Percentiles rank a stretch among this genome's conserved stretches.
phyloP scores from a whole-genome alignment of 2,888 invertebrate genomes.

The Lottia gigantea region DNA sequence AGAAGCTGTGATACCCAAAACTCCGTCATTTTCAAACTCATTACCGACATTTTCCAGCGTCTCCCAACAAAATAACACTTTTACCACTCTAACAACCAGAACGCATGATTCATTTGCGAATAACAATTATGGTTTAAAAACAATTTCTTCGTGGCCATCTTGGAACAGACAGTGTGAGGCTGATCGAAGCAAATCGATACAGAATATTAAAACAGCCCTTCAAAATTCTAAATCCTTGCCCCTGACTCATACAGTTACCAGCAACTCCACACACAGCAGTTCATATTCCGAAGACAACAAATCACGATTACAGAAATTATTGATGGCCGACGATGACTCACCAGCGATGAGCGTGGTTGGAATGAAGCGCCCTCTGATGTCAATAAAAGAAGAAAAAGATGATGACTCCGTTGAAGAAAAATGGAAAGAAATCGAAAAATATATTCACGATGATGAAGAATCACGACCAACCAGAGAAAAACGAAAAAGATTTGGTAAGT shows the following conservation, averaged over 20 bases:
- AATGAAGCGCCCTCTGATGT: not conserved
- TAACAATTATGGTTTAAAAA: not conserved
- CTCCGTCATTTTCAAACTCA: not conserved
- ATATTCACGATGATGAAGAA: conserved; percentile 40
- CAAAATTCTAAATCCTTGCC: not conserved
- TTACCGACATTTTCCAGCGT: not conserved
- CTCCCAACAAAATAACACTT: not conserved
- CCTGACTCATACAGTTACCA: not conserved
- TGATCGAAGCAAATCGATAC: not conserved
- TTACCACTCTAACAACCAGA: not conserved
- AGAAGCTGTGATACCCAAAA: conserved; percentile 10
- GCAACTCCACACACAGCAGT: not conserved
- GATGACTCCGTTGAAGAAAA: conserved; percentile 48
- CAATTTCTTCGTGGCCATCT: not conserved
- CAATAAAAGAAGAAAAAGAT: conserved; percentile 13
- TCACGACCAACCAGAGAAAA: conserved; percentile 26
- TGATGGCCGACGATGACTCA: not conserved
- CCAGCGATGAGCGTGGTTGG: not conserved
- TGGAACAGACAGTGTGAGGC: not conserved
- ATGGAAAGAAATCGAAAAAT: conserved; percentile 59
- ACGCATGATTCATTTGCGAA: not conserved
- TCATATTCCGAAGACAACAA: not conserved
- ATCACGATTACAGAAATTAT: not conserved
- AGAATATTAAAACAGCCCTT: not conserved
- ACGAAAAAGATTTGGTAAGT: conserved; percentile 43